phyloP scores from a whole-genome alignment of 2,888 invertebrate genomes.

The Allophyes oxyacanthae region DNA sequence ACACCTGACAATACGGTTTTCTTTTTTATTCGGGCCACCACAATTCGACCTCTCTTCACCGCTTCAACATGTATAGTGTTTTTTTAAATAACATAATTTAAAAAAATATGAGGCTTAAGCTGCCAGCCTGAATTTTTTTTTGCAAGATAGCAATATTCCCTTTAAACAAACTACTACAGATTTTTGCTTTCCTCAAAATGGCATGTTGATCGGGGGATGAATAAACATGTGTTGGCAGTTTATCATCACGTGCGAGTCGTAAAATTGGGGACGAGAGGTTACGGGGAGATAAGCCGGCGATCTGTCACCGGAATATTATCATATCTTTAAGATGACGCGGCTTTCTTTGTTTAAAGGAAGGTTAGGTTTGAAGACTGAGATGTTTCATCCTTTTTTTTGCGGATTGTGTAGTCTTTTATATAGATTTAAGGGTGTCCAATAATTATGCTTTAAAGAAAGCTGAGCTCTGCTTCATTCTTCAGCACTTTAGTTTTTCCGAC shows the following conservation, averaged over 20 bases:
- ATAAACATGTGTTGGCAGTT: slow-evolving; percentile 57
- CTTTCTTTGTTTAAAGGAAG: slow-evolving; percentile 32
- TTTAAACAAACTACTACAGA: slow-evolving; percentile 24
- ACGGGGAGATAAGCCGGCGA: slow-evolving; percentile 51
- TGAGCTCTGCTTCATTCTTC: too few species aligned
- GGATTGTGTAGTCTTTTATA: not conserved
- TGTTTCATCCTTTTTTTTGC: slow-evolving; percentile 10
- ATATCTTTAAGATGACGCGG: slow-evolving; percentile 46
- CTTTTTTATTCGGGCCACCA: too few species aligned
- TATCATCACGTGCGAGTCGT: slow-evolving; percentile 53
- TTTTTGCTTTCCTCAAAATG: slow-evolving; percentile 41
- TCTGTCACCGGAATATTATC: slow-evolving; percentile 56
- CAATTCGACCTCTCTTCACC: too few species aligned
- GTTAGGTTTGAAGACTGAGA: slow-evolving; percentile 15
- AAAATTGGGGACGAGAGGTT: slow-evolving; percentile 51
- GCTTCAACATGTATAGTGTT: too few species aligned
- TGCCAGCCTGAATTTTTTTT: too few species aligned
- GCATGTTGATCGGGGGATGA: slow-evolving; percentile 53
- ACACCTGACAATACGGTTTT: too few species aligned
- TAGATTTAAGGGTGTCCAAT: not conserved
- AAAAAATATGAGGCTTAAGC: too few species aligned
- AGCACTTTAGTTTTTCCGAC: too few species aligned
- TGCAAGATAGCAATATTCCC: not conserved
- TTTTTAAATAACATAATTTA: too few species aligned
- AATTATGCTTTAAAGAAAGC: too few species aligned